phyloP scores from a whole-genome alignment of 2,797 vertebrate species.

The Eupleurogrammus muticus region DNA sequence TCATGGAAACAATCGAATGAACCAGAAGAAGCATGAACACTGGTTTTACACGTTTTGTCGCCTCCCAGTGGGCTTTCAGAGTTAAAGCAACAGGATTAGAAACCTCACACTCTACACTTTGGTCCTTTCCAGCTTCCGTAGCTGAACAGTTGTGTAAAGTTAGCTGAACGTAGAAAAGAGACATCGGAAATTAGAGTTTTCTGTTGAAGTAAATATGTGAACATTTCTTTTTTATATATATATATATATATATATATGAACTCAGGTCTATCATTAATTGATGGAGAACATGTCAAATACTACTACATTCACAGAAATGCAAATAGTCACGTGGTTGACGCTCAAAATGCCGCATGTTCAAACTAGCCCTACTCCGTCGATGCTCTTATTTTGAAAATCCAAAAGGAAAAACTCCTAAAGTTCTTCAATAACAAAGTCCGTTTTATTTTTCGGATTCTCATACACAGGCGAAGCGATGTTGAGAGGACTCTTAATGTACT shows the following conservation, averaged over 20 bases:
- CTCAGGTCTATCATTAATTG: too few relatives aligned
- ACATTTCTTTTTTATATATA: too few relatives aligned
- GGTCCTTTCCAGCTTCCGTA: slow-evolving; percentile 42
- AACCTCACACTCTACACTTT: accelerated
- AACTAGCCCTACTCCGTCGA: too few relatives aligned
- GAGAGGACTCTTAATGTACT: not conserved
- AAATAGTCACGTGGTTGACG: too few relatives aligned
- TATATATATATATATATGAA: too few relatives aligned
- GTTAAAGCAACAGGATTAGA: accelerated
- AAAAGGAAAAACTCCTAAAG: not conserved
- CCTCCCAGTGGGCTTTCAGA: slow-evolving; percentile 18
- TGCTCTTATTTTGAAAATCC: slow-evolving; percentile 25
- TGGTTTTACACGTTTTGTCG: slow-evolving; percentile 13
- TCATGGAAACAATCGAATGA: too few relatives aligned
- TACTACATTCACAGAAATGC: too few relatives aligned
- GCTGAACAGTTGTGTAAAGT: not conserved
- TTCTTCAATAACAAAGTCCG: accelerated
- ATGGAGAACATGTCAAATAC: too few relatives aligned
- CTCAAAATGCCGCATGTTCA: too few relatives aligned
- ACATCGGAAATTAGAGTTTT: accelerated
- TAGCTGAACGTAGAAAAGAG: accelerated
- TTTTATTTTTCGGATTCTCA: not conserved
- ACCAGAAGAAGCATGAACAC: too few relatives aligned
- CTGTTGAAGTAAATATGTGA: not conserved
- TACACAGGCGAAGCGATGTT: not conserved